Base-by-base conservation (phyloP, 2,113 vertebrate species). In the Bufo bufo region DNA sequence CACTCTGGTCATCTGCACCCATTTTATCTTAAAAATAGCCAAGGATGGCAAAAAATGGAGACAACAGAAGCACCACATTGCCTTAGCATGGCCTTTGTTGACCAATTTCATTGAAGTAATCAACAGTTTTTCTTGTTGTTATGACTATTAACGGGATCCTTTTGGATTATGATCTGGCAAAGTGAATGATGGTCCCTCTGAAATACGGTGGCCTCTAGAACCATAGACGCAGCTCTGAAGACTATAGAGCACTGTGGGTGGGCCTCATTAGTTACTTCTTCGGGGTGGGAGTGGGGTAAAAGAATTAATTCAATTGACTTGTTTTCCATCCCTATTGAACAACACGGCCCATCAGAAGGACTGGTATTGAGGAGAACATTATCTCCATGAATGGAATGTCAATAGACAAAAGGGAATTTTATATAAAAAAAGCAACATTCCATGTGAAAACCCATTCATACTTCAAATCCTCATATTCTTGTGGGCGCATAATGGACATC, bases 401-500 rank as follows among this genome's bases (percentile, higher is more conserved):
- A n/a, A n/a, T 50, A 50, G 80, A 82, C 59, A 14, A 66, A 59
- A 65, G 80, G 65, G 43, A 82, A n/a, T 82, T 43, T 65, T 10
- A 19, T 82, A 65, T 82, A 20, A 82, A 52, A 12, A 83, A 66
- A 20, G 63, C 19, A 69, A 50, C 61, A 45, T 83, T 83, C 81
- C 47, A n/a, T 47, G 3, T 19, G 49, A 52, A 69, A 33, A 43
- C 19, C 81, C 33, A 52, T 83, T 83, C 81, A 83, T 50, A 17
- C 61, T 69, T 8, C 33, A 45, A 52, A 69, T 23, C 5, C 81
- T 65, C 20, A 23, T 20, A 13, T 69, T 66, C 61, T 52, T 66
- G 47, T 83, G 63, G 47, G 17, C 0, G 47, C 23, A 50, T 43
- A 83, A 49, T 66, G 49, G 81, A 20, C 69, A 63, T 83, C 81